phyloP scores from a whole-genome alignment of 64 coral and sea anemone species.

The Exaiptasia diaphana region DNA sequence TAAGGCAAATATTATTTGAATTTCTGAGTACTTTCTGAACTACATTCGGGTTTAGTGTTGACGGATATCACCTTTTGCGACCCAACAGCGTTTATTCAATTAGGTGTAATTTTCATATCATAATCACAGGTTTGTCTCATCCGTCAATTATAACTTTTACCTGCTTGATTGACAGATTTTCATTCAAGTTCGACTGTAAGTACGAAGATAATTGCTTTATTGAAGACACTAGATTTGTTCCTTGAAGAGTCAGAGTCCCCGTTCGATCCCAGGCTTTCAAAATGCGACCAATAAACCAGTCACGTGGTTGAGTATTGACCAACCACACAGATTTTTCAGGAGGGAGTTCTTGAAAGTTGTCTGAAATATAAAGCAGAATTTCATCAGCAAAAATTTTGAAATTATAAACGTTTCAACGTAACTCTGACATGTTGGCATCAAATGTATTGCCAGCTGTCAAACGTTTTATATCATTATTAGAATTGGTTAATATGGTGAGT shows the following conservation, averaged over 20 bases:
- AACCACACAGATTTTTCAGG: constrained; percentile 10
- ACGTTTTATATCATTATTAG: too few species aligned
- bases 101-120: too few species aligned
- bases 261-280: constrained; percentile 29
- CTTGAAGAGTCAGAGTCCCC: not conserved
- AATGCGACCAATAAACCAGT: constrained; percentile 33
- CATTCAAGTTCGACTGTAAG: constrained; percentile 1
- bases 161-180: constrained; percentile 2
- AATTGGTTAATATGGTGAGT: too few species aligned
- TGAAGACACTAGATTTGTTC: not conserved
- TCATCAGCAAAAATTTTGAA: not conserved
- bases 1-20: too few species aligned
- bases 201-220: not conserved
- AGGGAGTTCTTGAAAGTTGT: not conserved
- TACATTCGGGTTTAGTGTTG: too few species aligned
- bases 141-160: too few species aligned
- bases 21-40: too few species aligned
- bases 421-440: not conserved
- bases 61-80: too few species aligned
- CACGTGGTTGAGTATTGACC: not conserved
- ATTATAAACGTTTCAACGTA: too few species aligned
- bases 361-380: not conserved
- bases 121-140: too few species aligned
- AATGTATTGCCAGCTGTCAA: not conserved
- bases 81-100: too few species aligned